Base-by-base conservation (phyloP, 2,888 invertebrate genomes). In the Argyresthia albistria region DNA sequence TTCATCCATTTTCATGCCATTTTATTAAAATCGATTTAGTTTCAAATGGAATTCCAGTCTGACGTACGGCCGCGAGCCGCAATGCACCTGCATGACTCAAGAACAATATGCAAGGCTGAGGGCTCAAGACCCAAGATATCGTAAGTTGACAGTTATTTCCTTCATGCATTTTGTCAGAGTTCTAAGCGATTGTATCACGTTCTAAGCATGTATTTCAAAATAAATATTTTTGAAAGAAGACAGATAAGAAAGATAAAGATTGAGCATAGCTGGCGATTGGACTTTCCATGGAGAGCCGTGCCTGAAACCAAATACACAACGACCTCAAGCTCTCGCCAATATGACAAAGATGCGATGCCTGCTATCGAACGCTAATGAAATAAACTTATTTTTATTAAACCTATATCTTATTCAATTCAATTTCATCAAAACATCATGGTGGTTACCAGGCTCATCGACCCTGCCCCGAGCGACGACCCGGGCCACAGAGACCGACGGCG, bases 41-140 rank as follows among this genome's bases (percentile, higher is more conserved):
- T 25, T 25, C 6, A 25, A 25, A 11, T 39, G 39, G 10, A 39
- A 39, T 39, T 39, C 39, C 54, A 86, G 86, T 59, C 61, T 87
- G 56, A 83, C 80, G 49, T 86, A 86, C 58, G 80, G 81, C 56
- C 91, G 95, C 59, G 97, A 97, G 79, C 95, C 96, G 46, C 97
- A 97, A 76, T 97, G 97, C 88, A 97, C 97, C 59, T 97, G 97
- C 82, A 97, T 97, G 97, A 93, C 96, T 54, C 93, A 96, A 64
- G 97, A 97, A 80, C 97, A 97, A 82, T 95, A 95, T 74, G 94
- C 94, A 60, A 91, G 96, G 66, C 89, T 97, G 61, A 90, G 96
- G 69, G 92, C 93, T 55, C 95, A 95, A 81, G 95, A 95, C 83
- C 93, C 94, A 16, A 88, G 95, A 79, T 95, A 94, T 73, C 89